Base-by-base conservation (phyloP, 2,888 invertebrate species). In the Apodemia zela region DNA sequence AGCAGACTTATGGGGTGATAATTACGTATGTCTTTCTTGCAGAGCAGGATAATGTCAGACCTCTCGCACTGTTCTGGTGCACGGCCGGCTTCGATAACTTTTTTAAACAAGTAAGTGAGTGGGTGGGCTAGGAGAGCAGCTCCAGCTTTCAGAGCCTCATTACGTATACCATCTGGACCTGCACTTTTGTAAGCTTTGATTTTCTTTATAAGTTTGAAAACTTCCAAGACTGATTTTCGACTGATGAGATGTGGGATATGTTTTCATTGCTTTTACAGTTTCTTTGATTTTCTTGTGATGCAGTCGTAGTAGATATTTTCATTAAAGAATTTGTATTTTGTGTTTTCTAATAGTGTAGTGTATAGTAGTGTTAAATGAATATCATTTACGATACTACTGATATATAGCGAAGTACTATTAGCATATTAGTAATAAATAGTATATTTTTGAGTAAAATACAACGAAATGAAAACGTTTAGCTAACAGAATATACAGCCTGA, bases 171-270 rank as follows among this genome's bases (percentile, higher is more conserved):
- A 35, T 71, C 71, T 2, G 70, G 67, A 0, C 69, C 70, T 13
- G 70, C 68, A 54, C 65, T 68, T 67, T 66, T 69, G 10, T 70
- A 68, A n/a, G 29, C n/a, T 66, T 67, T 71, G 7, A 71, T 58
- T 29, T 64, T 65, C 25, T 62, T 63, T 3, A 70, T 66, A n/a
- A 66, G 66, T 11, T 65, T 60, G n/a, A 63, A 47, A 15, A 69
- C 63, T 65, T 70, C 69, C 13, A 29, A 17, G 21, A 38, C 59
- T 35, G 47, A 42, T 18, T n/a, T n/a, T n/a, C n/a, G n/a, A n/a
- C n/a, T n/a, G n/a, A n/a, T n/a, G n/a, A n/a, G n/a, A n/a, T n/a
- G n/a, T n/a, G n/a, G n/a, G 17, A 59, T 18, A 63, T 13, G 11
- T 51, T 35, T 11, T 38, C 45, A 29, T 6, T 42, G 7, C 42